phyloP scores from a whole-genome alignment of 1,140 invertebrate genomes.

The Cyrtorhinus lividipennis region DNA sequence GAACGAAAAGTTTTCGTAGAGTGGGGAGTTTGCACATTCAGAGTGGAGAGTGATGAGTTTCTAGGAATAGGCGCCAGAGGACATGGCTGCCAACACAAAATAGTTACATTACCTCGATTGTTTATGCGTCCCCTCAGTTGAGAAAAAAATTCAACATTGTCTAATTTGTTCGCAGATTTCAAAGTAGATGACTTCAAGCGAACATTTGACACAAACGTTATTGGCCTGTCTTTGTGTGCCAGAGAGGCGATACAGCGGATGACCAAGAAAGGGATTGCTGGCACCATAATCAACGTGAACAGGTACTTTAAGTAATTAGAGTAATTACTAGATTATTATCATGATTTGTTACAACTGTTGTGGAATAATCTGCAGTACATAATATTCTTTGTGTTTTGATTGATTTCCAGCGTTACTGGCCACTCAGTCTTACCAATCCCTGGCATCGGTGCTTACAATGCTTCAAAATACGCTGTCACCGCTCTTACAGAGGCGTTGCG shows the following conservation, averaged over 20 bases:
- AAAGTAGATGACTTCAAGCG: constrained; percentile 32
- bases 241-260: constrained; percentile 40
- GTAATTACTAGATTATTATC: background rate
- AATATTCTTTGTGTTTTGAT: background rate
- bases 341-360: background rate
- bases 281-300: constrained; percentile 58
- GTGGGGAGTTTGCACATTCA: too few relatives aligned
- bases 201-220: constrained; percentile 49
- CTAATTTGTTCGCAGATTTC: constrained; percentile 26
- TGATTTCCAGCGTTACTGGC: constrained; percentile 33
- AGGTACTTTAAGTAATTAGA: too few relatives aligned
- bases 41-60: too few relatives aligned
- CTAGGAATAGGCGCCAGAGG: too few relatives aligned
- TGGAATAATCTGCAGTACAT: background rate
- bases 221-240: constrained; percentile 41
- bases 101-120: background rate
- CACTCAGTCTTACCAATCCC: constrained; percentile 27
- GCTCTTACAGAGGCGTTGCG: constrained; percentile 42
- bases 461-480: constrained; percentile 42
- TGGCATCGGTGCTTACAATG: constrained; percentile 31
- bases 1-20: too few relatives aligned
- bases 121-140: too few relatives aligned
- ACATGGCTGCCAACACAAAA: background rate
- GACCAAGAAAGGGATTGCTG: constrained; percentile 36
- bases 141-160: background rate